Base-by-base conservation (phyloP, 2,888 invertebrate species). In the Xanthorhoe spadicearia region DNA sequence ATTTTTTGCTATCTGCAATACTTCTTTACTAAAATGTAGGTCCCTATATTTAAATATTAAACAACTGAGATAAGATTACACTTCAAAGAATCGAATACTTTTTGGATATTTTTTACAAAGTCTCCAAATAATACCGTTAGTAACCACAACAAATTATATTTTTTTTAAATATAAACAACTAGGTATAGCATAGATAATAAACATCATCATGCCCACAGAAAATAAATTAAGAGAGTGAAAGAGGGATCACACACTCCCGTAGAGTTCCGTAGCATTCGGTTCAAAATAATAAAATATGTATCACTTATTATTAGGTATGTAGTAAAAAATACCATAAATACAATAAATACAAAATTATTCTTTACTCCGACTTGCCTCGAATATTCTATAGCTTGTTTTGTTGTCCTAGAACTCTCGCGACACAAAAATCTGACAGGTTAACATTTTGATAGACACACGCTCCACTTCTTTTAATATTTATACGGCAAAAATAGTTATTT, bases 401-500 rank as follows among this genome's bases (percentile, higher is more conserved):
- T 13, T 43, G 13, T 43, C 2, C 38, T 43, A 13, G 3, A 43
- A 7, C 10, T 38, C 38, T 43, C 38, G 38, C 38, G 13, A 10
- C 38, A 43, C 38, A 9, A 43, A 43, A 43, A 43, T 43, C 38
- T 43, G 38, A 43, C 38, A 43, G 13, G 38, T 13, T 2, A 17
- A 17, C 48, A 48, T 48, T 46, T 48, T 48, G 48, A 17, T 48
- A 48, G 17, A 48, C 1, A 48, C 1, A 15, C 17, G 48, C 48
- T 15, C 13, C 9, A 53, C 53, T 35, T 15, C 7, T 53, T 35
- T 53, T 28, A 13, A 28, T 53, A 15, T 57, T n/a, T 58, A 5
- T 13, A n/a, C 51, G n/a, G 35, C 50, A 55, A 56, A 55, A 56
- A 38, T 8, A 49, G 28, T 48, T 64, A 64, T 53, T 35, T 64